Evolutionary conservation across 2,888 invertebrate species (phyloP), one percentile per base, ranked within the genome.

Genomic region (Dicycla oo): DNA sequence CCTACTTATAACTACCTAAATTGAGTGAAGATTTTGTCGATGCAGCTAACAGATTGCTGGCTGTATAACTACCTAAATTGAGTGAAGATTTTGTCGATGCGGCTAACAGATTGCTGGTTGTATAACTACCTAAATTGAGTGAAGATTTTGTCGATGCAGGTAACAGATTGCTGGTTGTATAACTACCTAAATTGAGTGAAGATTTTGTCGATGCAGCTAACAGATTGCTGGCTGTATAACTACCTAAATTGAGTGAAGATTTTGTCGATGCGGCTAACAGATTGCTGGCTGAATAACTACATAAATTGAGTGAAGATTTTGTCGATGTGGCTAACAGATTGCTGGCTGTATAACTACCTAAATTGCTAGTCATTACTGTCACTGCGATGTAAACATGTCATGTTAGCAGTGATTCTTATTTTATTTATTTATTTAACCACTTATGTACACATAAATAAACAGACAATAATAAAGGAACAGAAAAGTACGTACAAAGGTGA

Each of bases 221-320:
- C 5, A 23, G n/a, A 26, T 62, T 45, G 5, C n/a, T 49, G 5
- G 3, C 10, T 73, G 7, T 38, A 38, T 38, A 26, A 45, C 10
- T n/a, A n/a, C n/a, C n/a, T n/a, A n/a, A 53, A 74, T 26, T 78
- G 7, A 78, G 13, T 15, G 15, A 47, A 65, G 30, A 20, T 45
- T 45, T 56, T 40, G 5, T 38, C 61, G 34, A 51, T 47, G 3
- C 1, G 18, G 18, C 5, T 15, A 18, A 34, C 5, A 23, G n/a
- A 26, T 62, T 45, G 5, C n/a, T 49, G 5, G 3, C 10, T 73
- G 7, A 47, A 38, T 38, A 26, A 45, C 10, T n/a, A n/a, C n/a
- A n/a, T n/a, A n/a, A 53, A 74, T 26, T 78, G 7, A 78, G 13
- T 15, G 15, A 47, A 65, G 30, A 20, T 45, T 45, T 56, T 40